Evolutionary conservation across 2,797 vertebrate genomes (phyloP).

Genomic region (Decapterus maruadsi): DNA sequence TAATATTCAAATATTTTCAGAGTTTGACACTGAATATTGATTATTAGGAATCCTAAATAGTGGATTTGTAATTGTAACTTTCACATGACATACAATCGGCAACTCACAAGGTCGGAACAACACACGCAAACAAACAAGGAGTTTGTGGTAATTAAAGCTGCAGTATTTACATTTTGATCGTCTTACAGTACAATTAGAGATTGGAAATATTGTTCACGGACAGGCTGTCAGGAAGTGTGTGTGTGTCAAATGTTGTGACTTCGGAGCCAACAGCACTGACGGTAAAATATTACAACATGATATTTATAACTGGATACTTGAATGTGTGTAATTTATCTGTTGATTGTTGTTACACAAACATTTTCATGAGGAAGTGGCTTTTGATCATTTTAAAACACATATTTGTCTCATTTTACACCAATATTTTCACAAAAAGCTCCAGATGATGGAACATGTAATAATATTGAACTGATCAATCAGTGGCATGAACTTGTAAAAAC

Average conservation of each 20-base stretch:
- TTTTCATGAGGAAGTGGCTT: no score
- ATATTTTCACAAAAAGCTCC: background rate
- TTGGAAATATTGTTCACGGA: slow-evolving; percentile 29
- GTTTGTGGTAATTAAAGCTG: slow-evolving; percentile 34
- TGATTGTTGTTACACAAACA: no score
- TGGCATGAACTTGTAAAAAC: background rate
- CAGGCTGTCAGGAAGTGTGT: slow-evolving; percentile 24
- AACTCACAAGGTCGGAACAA: background rate
- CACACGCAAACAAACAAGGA: background rate
- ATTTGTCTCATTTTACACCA: background rate
- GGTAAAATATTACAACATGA: background rate
- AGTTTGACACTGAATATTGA: background rate
- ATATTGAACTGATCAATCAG: background rate
- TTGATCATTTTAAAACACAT: background rate
- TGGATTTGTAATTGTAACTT: no score
- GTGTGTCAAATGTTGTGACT: background rate
- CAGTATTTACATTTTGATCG: slow-evolving; percentile 30
- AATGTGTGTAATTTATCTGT: no score
- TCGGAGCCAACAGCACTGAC: background rate
- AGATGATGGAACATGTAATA: background rate
- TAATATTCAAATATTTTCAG: background rate
- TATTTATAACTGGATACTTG: background rate
- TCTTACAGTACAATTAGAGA: slow-evolving; percentile 43
- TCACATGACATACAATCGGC: background rate
- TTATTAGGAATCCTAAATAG: background rate